phyloP scores from a whole-genome alignment of 1,140 invertebrate genomes.

The Onthophagus taurus region DNA sequence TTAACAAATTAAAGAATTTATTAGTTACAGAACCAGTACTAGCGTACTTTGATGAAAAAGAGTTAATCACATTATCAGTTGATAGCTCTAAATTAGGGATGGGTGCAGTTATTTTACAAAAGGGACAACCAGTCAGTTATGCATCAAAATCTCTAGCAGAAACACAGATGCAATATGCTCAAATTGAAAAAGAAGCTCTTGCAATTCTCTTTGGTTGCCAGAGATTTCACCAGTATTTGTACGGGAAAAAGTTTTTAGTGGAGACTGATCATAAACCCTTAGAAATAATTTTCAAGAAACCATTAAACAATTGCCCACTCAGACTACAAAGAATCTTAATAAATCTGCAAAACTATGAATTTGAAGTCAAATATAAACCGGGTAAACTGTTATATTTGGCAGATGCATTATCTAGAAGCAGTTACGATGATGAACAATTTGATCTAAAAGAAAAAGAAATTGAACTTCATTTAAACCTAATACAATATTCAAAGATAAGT shows the following conservation, averaged over 20 bases:
- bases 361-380: constrained; percentile 31
- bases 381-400: constrained; percentile 34
- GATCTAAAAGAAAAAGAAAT: constrained; percentile 7
- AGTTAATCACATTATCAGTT: constrained; percentile 17
- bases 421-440: constrained; percentile 9
- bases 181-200: constrained; percentile 15
- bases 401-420: constrained; percentile 33
- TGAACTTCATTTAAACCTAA: no score
- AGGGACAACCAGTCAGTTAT: constrained; percentile 23
- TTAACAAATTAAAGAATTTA: constrained; percentile 26
- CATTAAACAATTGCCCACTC: constrained; percentile 32
- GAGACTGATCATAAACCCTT: constrained; percentile 39
- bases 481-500: no score
- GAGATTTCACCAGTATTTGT: constrained; percentile 32
- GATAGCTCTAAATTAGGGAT: constrained; percentile 30
- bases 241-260: constrained; percentile 26
- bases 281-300: constrained; percentile 34
- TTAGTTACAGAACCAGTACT: constrained; percentile 24
- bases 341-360: constrained; percentile 31
- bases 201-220: constrained; percentile 34
- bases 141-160: constrained; percentile 29
- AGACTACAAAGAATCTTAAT: constrained; percentile 33
- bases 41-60: constrained; percentile 21
- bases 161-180: constrained; percentile 16
- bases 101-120: constrained; percentile 27